Base-by-base conservation (phyloP, 2,888 invertebrate species). In the Drosophila mulleri region DNA sequence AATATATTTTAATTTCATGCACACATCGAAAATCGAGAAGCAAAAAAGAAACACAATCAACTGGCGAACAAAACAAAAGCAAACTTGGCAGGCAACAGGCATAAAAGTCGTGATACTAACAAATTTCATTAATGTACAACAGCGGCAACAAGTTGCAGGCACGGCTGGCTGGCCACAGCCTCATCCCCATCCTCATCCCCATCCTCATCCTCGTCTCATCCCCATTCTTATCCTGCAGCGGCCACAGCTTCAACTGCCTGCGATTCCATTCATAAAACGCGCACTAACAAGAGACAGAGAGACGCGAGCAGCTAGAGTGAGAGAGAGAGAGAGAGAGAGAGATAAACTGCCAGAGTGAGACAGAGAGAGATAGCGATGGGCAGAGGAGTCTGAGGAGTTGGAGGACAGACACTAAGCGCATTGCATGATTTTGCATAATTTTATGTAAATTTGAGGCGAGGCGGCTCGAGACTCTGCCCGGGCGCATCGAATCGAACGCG, bases 51-150 rank as follows among this genome's bases (percentile, higher is more conserved):
- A 47, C 60, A 72, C 75, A 72, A 67, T 68, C 70, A 77, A 71
- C 63, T 68, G 67, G 61, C 54, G 67, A 81, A 88, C 83, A 82
- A 83, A 83, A 83, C 86, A 83, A 83, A 83, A 83, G 86, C 87
- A 74, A 72, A 73, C 63, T 63, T 77, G 72, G 80, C 83, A 85
- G 86, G 63, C 88, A 83, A 82, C 85, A 82, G 88, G 84, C 89
- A 87, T 79, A 89, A 83, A 88, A 87, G 80, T 91, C 91, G 91
- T 91, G 91, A 90, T 89, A 85, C 88, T 80, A 90, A 91, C 91
- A 91, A 91, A 91, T 91, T 91, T 91, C 88, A 83, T 88, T 89
- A 85, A 87, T 91, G 91, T 91, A 84, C 81, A 88, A 91, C 91
- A 91, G 82, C 75, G 85, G 80, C 83, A 89, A 89, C 85, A 89